These are phyloP conservation scores for Petrolisthes manimaculis DNA, from an alignment of 2,888 invertebrate species.

Conservation along the genomic window DNA sequence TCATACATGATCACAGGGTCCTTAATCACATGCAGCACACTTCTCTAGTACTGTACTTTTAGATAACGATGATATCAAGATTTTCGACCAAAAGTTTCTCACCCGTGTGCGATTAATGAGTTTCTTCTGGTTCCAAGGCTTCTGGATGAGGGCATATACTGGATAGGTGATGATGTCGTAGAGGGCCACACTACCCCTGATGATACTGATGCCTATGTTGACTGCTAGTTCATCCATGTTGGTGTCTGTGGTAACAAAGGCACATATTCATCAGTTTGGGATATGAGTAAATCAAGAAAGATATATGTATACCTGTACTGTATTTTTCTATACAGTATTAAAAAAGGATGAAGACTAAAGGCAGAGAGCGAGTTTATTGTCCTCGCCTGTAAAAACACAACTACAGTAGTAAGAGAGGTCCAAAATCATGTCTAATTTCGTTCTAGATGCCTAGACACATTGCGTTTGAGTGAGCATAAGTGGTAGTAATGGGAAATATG, in stretches of 20 bases:
- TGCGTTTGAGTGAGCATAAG: too few species aligned
- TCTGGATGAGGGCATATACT: conserved; percentile 86
- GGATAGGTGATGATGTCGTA: conserved; percentile 93
- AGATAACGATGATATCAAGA: background rate
- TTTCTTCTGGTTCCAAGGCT: conserved; percentile 79
- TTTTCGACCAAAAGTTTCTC: conserved; percentile 8
- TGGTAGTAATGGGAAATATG: too few species aligned
- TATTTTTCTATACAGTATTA: background rate
- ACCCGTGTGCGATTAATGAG: conserved; percentile 51
- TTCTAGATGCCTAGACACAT: too few species aligned
- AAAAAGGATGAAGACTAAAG: background rate
- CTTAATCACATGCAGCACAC: background rate
- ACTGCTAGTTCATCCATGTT: conserved; percentile 49
- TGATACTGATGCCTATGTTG: conserved; percentile 57
- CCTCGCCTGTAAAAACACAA: too few species aligned
- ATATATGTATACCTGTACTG: too few species aligned
- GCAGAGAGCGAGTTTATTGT: background rate
- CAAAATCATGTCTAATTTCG: too few species aligned
- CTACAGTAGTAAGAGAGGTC: too few species aligned
- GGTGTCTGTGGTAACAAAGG: background rate
- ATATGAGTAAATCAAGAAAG: background rate
- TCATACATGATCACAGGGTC: too few species aligned
- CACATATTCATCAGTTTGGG: background rate
- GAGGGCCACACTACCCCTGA: conserved; percentile 75
- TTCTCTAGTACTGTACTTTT: background rate